A percentile compares a stretch with the other conserved stretches of the same genome.
Evolutionary conservation across 2,888 invertebrate genomes (phyloP).

Genomic region (Chrysolina haemoptera): DNA sequence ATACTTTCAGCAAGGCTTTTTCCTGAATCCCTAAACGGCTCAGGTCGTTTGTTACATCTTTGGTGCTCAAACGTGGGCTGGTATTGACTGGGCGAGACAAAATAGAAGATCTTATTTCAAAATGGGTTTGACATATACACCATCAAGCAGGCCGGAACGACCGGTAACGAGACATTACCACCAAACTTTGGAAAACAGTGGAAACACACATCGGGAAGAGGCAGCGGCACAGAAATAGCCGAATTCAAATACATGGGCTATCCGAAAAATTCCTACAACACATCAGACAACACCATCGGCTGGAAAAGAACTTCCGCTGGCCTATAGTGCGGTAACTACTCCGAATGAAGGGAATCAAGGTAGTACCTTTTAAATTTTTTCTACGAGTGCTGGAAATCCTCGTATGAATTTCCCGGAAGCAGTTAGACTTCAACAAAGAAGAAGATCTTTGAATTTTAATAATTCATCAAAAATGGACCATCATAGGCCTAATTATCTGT

Average conservation of each 20-base stretch:
- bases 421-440: not conserved
- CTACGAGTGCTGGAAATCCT: not conserved
- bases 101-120: not conserved
- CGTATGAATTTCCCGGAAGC: not conserved
- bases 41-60: slow-evolving; percentile 5
- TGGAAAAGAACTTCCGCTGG: not conserved
- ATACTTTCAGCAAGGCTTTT: no score
- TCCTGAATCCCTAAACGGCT: no score
- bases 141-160: not conserved
- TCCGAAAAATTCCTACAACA: not conserved
- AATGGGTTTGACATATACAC: not conserved
- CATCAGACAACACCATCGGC: not conserved
- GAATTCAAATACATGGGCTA: not conserved
- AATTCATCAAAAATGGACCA: not conserved
- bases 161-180: slow-evolving; percentile 6
- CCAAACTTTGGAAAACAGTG: slow-evolving; percentile 3
- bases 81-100: slow-evolving; percentile 4
- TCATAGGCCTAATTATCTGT: not conserved
- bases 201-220: not conserved
- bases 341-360: not conserved
- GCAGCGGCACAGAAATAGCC: not conserved
- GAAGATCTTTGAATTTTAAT: not conserved
- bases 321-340: not conserved
- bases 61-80: slow-evolving; percentile 4
- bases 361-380: not conserved